phyloP scores from a whole-genome alignment of 2,888 invertebrate species.

The Caenorhabditis sp. region DNA sequence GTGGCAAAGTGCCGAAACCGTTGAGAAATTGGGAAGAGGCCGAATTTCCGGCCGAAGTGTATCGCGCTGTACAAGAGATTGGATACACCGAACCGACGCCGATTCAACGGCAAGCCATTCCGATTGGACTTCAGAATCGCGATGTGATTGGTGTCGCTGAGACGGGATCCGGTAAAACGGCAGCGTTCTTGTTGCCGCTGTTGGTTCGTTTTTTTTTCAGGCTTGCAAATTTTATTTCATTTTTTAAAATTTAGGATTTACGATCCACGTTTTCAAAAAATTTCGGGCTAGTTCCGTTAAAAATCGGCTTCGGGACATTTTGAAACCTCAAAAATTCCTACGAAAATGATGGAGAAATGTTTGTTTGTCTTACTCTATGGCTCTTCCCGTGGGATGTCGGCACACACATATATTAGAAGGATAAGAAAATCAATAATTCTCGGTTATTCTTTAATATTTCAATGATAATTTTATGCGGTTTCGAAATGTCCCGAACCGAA shows the following conservation, averaged over 20 bases:
- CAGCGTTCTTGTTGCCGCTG: constrained; percentile 95
- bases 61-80: constrained; percentile 86
- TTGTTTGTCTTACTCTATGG: no score
- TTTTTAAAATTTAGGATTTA: neutral
- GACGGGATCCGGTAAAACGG: constrained; percentile 97
- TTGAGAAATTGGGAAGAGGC: constrained; percentile 94
- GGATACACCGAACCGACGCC: constrained; percentile 86
- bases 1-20: constrained; percentile 92
- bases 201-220: constrained; percentile 72
- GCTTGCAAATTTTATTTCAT: constrained; percentile 72
- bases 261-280: no score
- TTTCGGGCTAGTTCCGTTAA: no score
- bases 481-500: no score
- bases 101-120: constrained; percentile 98
- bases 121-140: constrained; percentile 82
- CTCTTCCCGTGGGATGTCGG: no score
- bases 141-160: constrained; percentile 99
- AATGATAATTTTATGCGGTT: no score
- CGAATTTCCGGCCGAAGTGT: constrained; percentile 85
- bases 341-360: no score
- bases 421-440: no score
- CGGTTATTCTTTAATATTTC: no score
- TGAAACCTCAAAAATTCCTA: no score
- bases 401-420: no score
- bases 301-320: no score